Evolutionary conservation across 2,113 vertebrate species (phyloP).

Genomic region (Macroglossus sobrinus): DNA sequence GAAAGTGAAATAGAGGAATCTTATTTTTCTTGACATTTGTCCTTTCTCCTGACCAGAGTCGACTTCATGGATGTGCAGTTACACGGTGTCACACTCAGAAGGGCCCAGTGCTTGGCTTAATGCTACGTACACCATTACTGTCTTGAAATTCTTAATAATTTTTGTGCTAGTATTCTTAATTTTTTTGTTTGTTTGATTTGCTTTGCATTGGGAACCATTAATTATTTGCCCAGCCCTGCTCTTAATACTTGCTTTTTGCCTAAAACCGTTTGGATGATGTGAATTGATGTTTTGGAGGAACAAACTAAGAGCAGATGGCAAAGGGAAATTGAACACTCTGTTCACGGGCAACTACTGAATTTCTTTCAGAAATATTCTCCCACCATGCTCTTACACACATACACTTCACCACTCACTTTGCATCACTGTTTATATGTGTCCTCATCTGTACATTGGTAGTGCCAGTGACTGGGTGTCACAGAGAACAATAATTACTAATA

Average conservation of each 20-base stretch:
- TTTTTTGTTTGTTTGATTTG: background rate
- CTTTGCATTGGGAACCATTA: background rate
- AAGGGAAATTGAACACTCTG: background rate
- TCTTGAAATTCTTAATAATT: background rate
- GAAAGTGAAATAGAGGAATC: background rate
- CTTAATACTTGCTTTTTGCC: background rate
- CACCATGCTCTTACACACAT: background rate
- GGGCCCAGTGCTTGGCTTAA: too few relatives aligned
- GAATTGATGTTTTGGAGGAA: background rate
- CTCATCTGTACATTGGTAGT: background rate
- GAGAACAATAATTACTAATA: background rate
- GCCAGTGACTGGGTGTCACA: too few relatives aligned
- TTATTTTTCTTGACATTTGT: background rate
- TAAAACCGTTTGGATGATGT: background rate
- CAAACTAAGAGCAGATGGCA: background rate
- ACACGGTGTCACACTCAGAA: background rate
- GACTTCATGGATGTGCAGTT: rapidly evolving
- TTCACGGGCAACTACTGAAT: background rate
- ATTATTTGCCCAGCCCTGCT: background rate
- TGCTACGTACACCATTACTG: background rate
- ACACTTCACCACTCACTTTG: background rate
- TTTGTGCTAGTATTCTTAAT: background rate
- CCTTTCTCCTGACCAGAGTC: background rate
- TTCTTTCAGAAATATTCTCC: background rate
- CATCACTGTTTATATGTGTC: background rate